Percentiles rank a stretch among this genome's conserved stretches.
phyloP scores from a whole-genome alignment of 2,113 vertebrate species.

The Orycteropus afer region DNA sequence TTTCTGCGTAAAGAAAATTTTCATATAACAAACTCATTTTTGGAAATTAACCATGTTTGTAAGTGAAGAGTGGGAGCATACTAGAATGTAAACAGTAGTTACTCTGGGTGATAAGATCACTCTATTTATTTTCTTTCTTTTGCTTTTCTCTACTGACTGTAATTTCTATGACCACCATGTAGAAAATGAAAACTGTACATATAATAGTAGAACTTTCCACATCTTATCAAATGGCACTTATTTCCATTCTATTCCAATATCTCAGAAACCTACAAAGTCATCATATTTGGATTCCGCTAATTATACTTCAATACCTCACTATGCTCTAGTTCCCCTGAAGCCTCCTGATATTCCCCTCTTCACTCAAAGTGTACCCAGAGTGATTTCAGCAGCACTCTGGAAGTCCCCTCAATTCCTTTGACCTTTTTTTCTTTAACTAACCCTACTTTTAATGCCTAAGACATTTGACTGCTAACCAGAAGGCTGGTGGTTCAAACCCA shows the following conservation, averaged over 20 bases:
- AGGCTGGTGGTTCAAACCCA: too few species aligned
- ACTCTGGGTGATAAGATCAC: not conserved
- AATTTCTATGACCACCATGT: not conserved
- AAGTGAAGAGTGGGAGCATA: too few species aligned
- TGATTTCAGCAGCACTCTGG: not conserved
- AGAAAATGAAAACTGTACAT: not conserved
- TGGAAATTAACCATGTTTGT: too few species aligned
- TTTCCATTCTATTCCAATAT: not conserved
- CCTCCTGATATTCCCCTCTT: not conserved
- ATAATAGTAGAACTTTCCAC: not conserved
- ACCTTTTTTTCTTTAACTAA: not conserved
- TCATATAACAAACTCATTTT: too few species aligned
- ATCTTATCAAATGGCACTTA: not conserved
- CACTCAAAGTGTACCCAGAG: not conserved
- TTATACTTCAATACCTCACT: not conserved
- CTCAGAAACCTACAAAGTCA: not conserved
- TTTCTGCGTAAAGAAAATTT: too few species aligned
- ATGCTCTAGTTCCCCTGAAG: not conserved
- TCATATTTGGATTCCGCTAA: not conserved
- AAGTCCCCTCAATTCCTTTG: not conserved
- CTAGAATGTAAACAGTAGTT: not conserved
- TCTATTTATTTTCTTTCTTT: not conserved
- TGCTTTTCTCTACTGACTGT: not conserved
- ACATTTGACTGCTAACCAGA: too few species aligned
- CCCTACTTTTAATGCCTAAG: too few species aligned